A percentile compares a stretch with the other conserved stretches of the same genome.
phyloP scores from a whole-genome alignment of 2,888 invertebrate genomes.

The Ceriagrion tenellum region DNA sequence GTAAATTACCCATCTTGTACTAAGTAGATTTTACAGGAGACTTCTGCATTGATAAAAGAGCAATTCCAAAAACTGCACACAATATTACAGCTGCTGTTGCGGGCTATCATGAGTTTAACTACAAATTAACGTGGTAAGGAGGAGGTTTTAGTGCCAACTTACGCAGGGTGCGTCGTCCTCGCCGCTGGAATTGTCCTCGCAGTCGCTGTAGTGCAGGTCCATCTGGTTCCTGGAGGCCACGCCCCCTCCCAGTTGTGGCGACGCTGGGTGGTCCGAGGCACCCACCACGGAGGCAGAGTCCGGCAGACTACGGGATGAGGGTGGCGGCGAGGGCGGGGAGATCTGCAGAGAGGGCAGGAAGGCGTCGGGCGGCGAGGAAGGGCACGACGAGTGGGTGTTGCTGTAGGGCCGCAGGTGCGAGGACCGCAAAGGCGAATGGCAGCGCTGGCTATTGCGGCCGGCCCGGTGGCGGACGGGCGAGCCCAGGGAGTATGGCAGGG shows the following conservation, averaged over 20 bases:
- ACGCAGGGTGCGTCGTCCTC: constrained; percentile 75
- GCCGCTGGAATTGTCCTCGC: constrained; percentile 78
- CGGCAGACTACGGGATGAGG: not conserved
- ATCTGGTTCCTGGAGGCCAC: constrained; percentile 37
- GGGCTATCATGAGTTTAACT: no score
- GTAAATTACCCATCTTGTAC: no score
- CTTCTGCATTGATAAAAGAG: no score
- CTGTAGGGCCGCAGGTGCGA: not conserved
- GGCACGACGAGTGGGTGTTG: constrained; percentile 12
- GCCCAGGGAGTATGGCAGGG: constrained; percentile 21
- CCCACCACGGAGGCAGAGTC: not conserved
- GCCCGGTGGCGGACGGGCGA: not conserved
- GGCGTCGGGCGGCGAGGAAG: constrained; percentile 56
- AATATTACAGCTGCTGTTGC: no score
- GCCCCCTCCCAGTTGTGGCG: constrained; percentile 17
- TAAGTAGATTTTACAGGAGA: no score
- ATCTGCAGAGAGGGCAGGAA: constrained; percentile 30
- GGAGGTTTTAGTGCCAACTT: not conserved
- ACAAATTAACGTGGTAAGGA: no score
- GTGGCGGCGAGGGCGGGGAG: constrained; percentile 31
- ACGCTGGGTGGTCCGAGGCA: constrained; percentile 51
- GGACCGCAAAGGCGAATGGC: not conserved
- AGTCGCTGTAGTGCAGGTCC: constrained; percentile 76
- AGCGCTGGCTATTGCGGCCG: not conserved
- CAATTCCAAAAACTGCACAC: no score